Evolutionary conservation across 2,797 vertebrate species (phyloP).

Genomic region (Diceros bicornis): DNA sequence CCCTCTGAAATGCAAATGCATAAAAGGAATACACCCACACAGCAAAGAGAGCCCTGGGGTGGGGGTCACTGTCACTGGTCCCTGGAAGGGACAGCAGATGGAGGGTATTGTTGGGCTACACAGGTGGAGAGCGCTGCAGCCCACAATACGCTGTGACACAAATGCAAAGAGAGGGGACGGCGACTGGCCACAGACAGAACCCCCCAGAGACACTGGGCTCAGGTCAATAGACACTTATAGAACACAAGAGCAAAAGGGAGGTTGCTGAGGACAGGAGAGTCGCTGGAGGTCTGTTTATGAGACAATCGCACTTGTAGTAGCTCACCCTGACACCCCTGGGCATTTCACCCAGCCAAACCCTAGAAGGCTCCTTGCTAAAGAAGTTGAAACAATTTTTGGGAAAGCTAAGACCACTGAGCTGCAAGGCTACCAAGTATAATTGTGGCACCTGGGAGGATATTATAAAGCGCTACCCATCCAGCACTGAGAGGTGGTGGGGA

Average conservation of each 20-base stretch:
- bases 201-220: not conserved
- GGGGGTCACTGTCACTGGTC: rapidly evolving
- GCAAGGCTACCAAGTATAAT: not conserved
- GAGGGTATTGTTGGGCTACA: not conserved
- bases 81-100: not conserved
- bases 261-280: not conserved
- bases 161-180: rapidly evolving
- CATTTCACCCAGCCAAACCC: not conserved
- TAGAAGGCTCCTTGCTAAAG: not conserved
- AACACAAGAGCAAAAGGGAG: not conserved
- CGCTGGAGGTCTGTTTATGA: not conserved
- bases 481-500: rapidly evolving
- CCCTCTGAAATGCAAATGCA: not conserved
- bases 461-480: not conserved
- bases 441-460: rapidly evolving
- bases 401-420: not conserved
- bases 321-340: no score
- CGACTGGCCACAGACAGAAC: not conserved
- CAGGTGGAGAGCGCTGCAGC: not conserved
- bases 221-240: not conserved
- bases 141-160: not conserved
- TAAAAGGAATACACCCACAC: not conserved
- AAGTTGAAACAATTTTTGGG: not conserved
- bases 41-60: not conserved
- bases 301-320: not conserved